These are phyloP conservation scores for Ips nitidus DNA, from an alignment of 1,140 invertebrate species.

Conservation along the genomic window DNA sequence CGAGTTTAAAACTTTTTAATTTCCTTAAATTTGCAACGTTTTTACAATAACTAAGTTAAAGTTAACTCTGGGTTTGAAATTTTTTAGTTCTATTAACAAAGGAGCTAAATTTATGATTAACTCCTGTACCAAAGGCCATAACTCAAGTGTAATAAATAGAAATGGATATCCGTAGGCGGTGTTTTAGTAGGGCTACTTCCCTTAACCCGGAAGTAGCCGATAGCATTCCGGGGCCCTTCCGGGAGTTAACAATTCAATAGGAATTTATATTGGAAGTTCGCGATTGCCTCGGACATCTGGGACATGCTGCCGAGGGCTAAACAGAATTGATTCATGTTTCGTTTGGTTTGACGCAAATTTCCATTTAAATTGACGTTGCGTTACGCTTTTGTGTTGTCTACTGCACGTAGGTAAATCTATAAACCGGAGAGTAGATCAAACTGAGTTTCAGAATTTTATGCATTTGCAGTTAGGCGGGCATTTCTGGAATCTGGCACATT, in stretches of 20 bases:
- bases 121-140: not conserved
- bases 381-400: not conserved
- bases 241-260: constrained; percentile 33
- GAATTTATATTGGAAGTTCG: constrained; percentile 32
- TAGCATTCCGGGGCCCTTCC: constrained; percentile 24
- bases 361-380: constrained; percentile 14
- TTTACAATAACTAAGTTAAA: too few relatives aligned
- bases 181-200: constrained; percentile 10
- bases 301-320: constrained; percentile 10
- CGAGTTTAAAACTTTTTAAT: too few relatives aligned
- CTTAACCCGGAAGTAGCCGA: constrained; percentile 25
- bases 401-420: not conserved
- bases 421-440: too few relatives aligned
- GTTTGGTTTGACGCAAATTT: constrained; percentile 11
- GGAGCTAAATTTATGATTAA: not conserved
- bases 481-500: not conserved
- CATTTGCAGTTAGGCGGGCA: too few relatives aligned
- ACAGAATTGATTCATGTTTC: constrained; percentile 20
- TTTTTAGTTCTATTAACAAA: not conserved
- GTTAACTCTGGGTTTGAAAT: not conserved
- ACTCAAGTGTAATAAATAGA: constrained; percentile 25
- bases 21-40: too few relatives aligned
- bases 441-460: too few relatives aligned
- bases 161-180: constrained; percentile 11
- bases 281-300: constrained; percentile 26